Conservation (phyloP, 2,888 invertebrate species). For the Pomacea canaliculata region DNA sequence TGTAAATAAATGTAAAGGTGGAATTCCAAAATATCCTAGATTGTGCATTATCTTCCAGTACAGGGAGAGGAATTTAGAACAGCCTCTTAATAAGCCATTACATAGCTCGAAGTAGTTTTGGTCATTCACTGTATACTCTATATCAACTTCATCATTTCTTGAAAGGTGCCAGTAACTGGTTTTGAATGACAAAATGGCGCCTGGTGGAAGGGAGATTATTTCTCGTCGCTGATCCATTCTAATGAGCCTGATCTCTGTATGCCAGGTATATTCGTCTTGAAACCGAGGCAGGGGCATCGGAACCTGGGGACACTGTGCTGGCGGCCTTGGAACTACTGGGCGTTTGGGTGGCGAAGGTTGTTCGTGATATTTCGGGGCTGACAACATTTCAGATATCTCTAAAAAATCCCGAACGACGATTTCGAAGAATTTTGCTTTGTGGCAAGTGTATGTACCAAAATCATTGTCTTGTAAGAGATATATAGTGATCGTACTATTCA, state of each 20-base stretch:
- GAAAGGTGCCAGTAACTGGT: constrained; percentile 15
- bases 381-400: too few relatives aligned
- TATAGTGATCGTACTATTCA: background rate
- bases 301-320: background rate
- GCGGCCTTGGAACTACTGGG: background rate
- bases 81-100: background rate
- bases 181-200: constrained; percentile 12
- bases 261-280: background rate
- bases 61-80: constrained; percentile 8
- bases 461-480: background rate
- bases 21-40: background rate
- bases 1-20: background rate
- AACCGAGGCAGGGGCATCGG: background rate
- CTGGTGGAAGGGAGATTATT: constrained; percentile 3
- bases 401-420: too few relatives aligned
- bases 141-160: background rate
- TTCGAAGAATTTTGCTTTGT: background rate
- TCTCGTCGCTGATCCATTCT: constrained; percentile 8
- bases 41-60: background rate
- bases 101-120: background rate
- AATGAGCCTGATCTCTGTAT: constrained; percentile 11
- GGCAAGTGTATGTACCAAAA: background rate
- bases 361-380: too few relatives aligned
- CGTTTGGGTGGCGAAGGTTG: too few relatives aligned
- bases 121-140: constrained; percentile 15